These are phyloP conservation scores for Rhinophrynus dorsalis DNA, from an alignment of 2,797 vertebrate genomes.

Conservation along the genomic window DNA sequence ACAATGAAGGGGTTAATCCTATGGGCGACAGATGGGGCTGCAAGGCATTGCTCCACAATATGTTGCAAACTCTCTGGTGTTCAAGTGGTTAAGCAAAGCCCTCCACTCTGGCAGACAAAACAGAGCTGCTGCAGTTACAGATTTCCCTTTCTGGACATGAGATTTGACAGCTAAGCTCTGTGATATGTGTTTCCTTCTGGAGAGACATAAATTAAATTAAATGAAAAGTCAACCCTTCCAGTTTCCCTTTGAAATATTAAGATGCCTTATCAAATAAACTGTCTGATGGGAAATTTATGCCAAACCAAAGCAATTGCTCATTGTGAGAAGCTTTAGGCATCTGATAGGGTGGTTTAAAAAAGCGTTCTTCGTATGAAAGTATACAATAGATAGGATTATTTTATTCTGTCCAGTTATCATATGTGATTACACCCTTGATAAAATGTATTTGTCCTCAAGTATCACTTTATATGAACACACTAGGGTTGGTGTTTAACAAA, in stretches of 20 bases:
- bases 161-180: slow-evolving; percentile 25
- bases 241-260: slow-evolving; percentile 45
- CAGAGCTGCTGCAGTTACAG: not conserved
- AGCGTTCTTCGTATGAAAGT: not conserved
- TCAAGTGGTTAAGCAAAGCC: too few species aligned
- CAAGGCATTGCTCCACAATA: too few species aligned
- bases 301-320: slow-evolving; percentile 24
- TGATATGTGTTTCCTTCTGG: slow-evolving; percentile 30
- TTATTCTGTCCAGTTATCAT: not conserved
- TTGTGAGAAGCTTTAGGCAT: not conserved
- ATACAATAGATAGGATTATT: not conserved
- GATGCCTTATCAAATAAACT: slow-evolving; percentile 46
- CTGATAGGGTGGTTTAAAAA: not conserved
- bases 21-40: too few species aligned
- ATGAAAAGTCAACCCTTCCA: slow-evolving; percentile 45
- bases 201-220: slow-evolving; percentile 42
- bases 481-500: too few species aligned
- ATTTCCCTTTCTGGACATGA: slow-evolving; percentile 21
- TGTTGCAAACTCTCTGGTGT: too few species aligned
- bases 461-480: too few species aligned
- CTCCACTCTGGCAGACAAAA: too few species aligned
- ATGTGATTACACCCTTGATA: not conserved
- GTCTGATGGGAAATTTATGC: slow-evolving; percentile 35
- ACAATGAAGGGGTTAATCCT: too few species aligned
- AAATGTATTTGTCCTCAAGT: too few species aligned